Conservation (phyloP, 1,140 invertebrate species). For the Brachionus sp. region DNA sequence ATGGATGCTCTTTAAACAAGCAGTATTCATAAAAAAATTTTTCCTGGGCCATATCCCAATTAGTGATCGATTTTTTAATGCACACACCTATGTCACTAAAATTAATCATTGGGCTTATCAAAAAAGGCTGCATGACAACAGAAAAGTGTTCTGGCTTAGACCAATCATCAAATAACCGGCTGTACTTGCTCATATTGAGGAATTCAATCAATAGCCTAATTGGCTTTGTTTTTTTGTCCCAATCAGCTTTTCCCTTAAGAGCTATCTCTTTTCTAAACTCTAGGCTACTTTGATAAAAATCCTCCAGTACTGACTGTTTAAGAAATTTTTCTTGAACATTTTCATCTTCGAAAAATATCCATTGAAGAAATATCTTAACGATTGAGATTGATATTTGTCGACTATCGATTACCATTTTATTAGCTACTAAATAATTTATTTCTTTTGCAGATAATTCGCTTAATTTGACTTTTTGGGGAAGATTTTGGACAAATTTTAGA, state of each 20-base stretch:
- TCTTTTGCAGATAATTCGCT: not conserved
- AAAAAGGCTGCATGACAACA: conserved; percentile 6
- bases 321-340: not conserved
- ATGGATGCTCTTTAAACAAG: not conserved
- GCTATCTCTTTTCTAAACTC: conserved; percentile 8
- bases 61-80: not conserved
- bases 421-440: not conserved
- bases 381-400: not conserved
- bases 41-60: not conserved
- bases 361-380: not conserved
- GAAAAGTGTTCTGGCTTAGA: not conserved
- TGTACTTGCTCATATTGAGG: not conserved
- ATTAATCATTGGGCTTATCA: conserved; percentile 6
- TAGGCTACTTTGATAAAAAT: not conserved
- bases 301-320: not conserved
- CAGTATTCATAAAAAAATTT: not conserved
- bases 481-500: not conserved
- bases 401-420: not conserved
- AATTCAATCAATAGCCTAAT: not conserved
- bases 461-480: not conserved
- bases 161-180: not conserved
- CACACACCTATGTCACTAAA: not conserved
- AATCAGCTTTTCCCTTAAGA: not conserved
- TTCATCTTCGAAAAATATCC: not conserved
- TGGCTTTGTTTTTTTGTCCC: not conserved